These are phyloP conservation scores for Terebella lapidaria DNA, from an alignment of 2,888 invertebrate genomes.

Conservation along the genomic window DNA sequence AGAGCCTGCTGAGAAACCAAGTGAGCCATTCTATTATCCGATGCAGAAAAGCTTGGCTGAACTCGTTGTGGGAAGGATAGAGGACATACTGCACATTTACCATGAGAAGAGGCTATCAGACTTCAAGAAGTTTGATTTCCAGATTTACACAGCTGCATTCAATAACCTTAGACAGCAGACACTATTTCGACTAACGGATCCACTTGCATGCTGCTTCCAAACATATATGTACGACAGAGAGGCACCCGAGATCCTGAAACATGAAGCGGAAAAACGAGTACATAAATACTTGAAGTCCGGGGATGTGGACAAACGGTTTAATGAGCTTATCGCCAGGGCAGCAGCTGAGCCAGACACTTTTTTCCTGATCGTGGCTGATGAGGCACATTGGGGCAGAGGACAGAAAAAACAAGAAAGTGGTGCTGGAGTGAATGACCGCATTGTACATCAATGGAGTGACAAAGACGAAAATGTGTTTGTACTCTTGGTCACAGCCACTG, in stretches of 20 bases:
- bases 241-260: neutral
- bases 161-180: neutral
- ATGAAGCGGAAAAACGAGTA: neutral
- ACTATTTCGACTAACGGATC: neutral
- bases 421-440: neutral
- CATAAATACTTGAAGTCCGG: no score
- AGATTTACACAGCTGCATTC: neutral
- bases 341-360: neutral
- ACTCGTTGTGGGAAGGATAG: neutral
- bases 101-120: neutral
- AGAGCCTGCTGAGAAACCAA: no score
- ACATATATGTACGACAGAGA: neutral
- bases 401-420: no score
- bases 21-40: no score
- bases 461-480: neutral
- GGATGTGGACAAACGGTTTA: no score
- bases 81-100: neutral
- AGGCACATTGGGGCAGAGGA: neutral
- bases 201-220: neutral
- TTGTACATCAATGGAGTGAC: neutral
- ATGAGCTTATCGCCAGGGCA: neutral
- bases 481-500: neutral
- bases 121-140: neutral
- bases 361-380: neutral
- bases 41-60: neutral